Base-by-base conservation (phyloP, 2,113 vertebrate species). In the Mirounga angustirostris region DNA sequence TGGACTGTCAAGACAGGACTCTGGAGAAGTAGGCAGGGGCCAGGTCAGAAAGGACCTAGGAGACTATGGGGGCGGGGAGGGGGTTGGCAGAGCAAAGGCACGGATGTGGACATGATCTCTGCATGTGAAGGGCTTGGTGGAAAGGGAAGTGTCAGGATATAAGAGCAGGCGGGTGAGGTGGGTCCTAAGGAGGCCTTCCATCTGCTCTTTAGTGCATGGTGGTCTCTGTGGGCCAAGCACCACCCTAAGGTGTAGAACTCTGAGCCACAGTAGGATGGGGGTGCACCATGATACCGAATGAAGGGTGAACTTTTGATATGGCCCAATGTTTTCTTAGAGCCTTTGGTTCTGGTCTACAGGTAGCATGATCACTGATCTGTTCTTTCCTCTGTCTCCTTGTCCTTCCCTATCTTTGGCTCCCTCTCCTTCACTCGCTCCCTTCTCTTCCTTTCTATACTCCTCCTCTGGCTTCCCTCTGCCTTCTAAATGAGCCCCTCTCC, bases 321-420 rank as follows among this genome's bases (percentile, higher is more conserved):
- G 13, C 61, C 50, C 52, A 52, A 0, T 33, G 33, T 95, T 79
- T 78, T 94, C 88, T 63, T 86, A 86, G 86, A 79, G 54, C 78
- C 80, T 93, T 95, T 93, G 67, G 52, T 87, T 97, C 86, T 96
- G 54, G 46, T 90, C 40, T 94, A 19, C 78, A 58, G 21, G 19
- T 91, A 58, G 50, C 67, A 40, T 95, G 91, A 54, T 91, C 73
- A 87, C 46, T 86, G 58, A 86, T 84, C 58, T 83, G 56, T 90
- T 80, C 97, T 97, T 97, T 93, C 87, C 54, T 97, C 71, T 76
- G 54, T 97, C 58, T 2, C 59, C 94, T 65, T 98, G 46, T 92
- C 50, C 81, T 90, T 43, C 56, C 18, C 26, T 15, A n/a, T n/a
- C 71, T 91, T 88, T 79, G 83, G 74, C 61, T 93, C 26, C 19